Percentiles rank a stretch among this genome's conserved stretches.
These are phyloP conservation scores for Drosophila seguyi DNA, from an alignment of 1,140 invertebrate species.

Conservation along the genomic window DNA sequence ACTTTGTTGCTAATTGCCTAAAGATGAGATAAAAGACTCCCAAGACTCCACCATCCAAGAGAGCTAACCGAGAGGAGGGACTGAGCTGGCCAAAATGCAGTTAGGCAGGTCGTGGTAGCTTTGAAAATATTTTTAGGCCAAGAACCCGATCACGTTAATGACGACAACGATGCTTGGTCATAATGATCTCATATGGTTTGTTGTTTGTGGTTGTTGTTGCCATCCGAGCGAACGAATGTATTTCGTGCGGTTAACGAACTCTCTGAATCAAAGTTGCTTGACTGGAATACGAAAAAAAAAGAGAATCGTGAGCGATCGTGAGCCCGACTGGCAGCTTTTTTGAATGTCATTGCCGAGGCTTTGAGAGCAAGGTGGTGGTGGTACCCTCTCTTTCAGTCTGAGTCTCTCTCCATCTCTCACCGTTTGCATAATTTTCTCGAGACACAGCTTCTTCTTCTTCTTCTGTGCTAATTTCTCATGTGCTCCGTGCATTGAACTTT, in stretches of 20 bases:
- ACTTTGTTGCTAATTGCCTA: conserved; percentile 23
- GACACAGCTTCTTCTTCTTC: conserved; percentile 54
- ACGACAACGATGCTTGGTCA: conserved; percentile 35
- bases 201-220: conserved; percentile 42
- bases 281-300: conserved; percentile 72
- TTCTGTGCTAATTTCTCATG: conserved; percentile 75
- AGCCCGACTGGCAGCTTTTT: conserved; percentile 78
- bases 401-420: conserved; percentile 23
- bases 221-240: conserved; percentile 22
- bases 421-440: conserved; percentile 45
- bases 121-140: conserved; percentile 73
- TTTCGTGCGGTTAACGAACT: conserved; percentile 82
- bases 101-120: conserved; percentile 72
- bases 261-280: conserved; percentile 73
- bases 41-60: conserved; percentile 1
- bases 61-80: not conserved
- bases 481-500: conserved; percentile 74
- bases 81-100: conserved; percentile 66
- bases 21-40: conserved; percentile 1
- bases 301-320: conserved; percentile 22
- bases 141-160: conserved; percentile 54
- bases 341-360: conserved; percentile 74
- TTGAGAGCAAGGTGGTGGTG: conserved; percentile 11
- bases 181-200: conserved; percentile 44
- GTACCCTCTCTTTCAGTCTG: not conserved